Conservation (phyloP, 37 sponge, comb jelly and placozoan genomes). For the Ephydatia muelleri region DNA sequence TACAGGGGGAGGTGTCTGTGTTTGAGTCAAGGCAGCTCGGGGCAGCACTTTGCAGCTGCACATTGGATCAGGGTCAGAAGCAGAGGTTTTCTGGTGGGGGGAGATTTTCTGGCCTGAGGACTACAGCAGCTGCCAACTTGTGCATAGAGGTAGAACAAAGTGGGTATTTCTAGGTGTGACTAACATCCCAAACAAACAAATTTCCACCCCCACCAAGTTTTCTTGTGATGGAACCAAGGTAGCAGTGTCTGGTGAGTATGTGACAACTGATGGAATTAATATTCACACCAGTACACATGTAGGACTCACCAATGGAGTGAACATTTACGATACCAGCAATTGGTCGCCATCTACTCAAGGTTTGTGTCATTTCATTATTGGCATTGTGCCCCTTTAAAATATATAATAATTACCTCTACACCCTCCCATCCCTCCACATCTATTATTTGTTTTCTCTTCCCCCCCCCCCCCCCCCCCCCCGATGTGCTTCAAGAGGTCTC, state of each 20-base stretch:
- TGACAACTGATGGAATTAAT: not conserved
- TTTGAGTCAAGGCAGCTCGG: not conserved
- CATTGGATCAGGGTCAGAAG: not conserved
- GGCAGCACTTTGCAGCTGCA: not conserved
- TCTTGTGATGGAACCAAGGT: not conserved
- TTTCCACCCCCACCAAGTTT: not conserved
- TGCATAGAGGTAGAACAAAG: not conserved
- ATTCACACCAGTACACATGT: not conserved
- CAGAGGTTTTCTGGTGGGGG: not conserved
- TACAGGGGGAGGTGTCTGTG: not conserved
- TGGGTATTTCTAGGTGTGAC: not conserved
- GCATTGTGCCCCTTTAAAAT: no score
- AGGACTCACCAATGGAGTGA: not conserved
- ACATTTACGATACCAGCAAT: not conserved
- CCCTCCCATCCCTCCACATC: not conserved
- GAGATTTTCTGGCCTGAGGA: not conserved
- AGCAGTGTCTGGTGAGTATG: constrained; percentile 5
- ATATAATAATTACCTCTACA: not conserved
- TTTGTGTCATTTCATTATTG: not conserved
- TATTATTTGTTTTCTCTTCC: not conserved
- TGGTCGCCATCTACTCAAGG: not conserved
- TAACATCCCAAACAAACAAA: not conserved
- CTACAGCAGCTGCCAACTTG: not conserved
- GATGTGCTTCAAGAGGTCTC: not conserved
- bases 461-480: not conserved